A percentile compares a stretch with the other conserved stretches of the same genome.
These are phyloP conservation scores for Alcis repandata DNA, from an alignment of 2,888 invertebrate species.

Conservation along the genomic window DNA sequence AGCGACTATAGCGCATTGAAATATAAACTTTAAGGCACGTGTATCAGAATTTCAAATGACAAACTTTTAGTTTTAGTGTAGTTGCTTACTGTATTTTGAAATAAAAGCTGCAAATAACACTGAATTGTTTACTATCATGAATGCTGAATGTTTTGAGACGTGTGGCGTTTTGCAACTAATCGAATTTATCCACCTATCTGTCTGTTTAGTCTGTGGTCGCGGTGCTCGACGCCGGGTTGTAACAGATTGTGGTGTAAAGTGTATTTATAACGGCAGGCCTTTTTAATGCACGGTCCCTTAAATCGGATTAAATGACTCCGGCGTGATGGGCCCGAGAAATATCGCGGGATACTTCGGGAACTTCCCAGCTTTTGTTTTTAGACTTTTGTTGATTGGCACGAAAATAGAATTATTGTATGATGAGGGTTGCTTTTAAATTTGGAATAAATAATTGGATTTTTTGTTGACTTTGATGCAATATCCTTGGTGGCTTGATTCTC, in stretches of 20 bases:
- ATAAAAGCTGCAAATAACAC: too few relatives aligned
- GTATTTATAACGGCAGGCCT: slow-evolving; percentile 52
- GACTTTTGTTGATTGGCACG: slow-evolving; percentile 26
- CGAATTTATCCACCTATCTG: not conserved
- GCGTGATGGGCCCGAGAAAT: slow-evolving; percentile 30
- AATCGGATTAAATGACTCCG: slow-evolving; percentile 53
- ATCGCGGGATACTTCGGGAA: slow-evolving; percentile 22
- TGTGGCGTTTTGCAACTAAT: not conserved
- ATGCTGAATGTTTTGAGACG: too few relatives aligned
- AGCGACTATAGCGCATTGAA: too few relatives aligned
- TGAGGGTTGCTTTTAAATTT: slow-evolving; percentile 20
- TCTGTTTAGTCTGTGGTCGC: not conserved
- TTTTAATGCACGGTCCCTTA: slow-evolving; percentile 48
- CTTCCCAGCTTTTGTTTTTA: slow-evolving; percentile 23
- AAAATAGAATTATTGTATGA: slow-evolving; percentile 28
- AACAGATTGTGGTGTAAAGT: slow-evolving; percentile 54
- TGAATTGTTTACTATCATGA: too few relatives aligned
- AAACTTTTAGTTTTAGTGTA: too few relatives aligned
- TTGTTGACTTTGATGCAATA: slow-evolving; percentile 8
- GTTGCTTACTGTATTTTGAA: too few relatives aligned
- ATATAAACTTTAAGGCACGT: too few relatives aligned
- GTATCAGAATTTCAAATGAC: too few relatives aligned
- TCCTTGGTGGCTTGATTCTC: not conserved
- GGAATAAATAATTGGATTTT: slow-evolving; percentile 20
- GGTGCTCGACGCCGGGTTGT: slow-evolving; percentile 37